These are phyloP conservation scores for Gymnarchus niloticus DNA, from an alignment of 2,113 vertebrate species.

Conservation along the genomic window DNA sequence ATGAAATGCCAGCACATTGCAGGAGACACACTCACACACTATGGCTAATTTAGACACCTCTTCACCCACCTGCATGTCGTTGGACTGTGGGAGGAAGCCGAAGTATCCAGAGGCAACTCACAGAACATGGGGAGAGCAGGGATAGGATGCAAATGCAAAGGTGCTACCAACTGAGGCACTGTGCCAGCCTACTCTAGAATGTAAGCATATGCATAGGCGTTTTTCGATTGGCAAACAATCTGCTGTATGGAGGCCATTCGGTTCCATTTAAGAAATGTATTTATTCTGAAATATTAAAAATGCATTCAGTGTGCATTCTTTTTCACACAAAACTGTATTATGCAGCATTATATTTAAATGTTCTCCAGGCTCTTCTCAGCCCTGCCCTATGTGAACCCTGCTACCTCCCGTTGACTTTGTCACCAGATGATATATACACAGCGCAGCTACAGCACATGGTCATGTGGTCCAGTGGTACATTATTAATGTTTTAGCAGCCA, in stretches of 20 bases:
- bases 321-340: neutral
- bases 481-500: neutral
- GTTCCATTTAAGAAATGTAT: neutral
- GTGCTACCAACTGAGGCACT: neutral
- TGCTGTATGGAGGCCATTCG: neutral
- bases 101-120: neutral
- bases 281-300: neutral
- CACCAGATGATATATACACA: neutral
- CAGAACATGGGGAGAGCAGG: neutral
- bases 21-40: neutral
- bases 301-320: neutral
- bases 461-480: neutral
- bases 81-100: neutral
- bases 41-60: neutral
- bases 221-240: neutral
- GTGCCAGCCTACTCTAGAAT: neutral
- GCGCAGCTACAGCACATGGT: neutral
- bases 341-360: neutral
- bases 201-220: neutral
- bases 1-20: neutral
- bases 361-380: neutral
- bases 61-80: neutral
- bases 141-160: neutral
- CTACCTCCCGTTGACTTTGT: neutral
- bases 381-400: neutral